Evolutionary conservation across 2,113 vertebrate genomes (phyloP).

Genomic region (Zapus hudsonius): DNA sequence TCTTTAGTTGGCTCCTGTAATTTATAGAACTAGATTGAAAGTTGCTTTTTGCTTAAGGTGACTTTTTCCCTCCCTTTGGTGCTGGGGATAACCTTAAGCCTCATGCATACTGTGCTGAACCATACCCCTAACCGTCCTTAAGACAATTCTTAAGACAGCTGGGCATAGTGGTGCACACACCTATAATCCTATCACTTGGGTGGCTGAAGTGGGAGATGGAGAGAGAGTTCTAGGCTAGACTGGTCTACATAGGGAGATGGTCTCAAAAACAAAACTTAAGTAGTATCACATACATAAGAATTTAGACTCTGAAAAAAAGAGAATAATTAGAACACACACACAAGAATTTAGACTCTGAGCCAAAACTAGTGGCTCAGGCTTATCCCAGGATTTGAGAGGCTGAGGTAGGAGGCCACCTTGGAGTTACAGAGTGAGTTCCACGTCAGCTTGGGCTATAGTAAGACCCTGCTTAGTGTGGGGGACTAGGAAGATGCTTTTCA

Average conservation of each 20-base stretch:
- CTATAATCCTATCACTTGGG: background rate
- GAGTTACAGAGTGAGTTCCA: too few species aligned
- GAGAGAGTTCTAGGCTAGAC: background rate
- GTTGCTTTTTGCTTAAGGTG: background rate
- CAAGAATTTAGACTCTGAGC: background rate
- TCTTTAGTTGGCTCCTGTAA: slow-evolving; percentile 63
- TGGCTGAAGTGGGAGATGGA: background rate
- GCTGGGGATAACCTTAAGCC: background rate
- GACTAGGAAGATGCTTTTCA: too few species aligned
- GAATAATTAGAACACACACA: too few species aligned
- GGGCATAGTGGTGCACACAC: background rate
- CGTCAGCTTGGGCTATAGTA: too few species aligned
- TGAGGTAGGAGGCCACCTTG: too few species aligned
- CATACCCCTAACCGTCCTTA: background rate
- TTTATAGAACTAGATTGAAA: slow-evolving; percentile 62
- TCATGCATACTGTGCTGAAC: background rate
- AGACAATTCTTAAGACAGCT: background rate
- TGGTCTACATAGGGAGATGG: background rate
- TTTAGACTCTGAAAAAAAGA: too few species aligned
- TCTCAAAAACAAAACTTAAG: background rate
- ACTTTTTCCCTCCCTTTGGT: background rate
- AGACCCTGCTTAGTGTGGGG: too few species aligned
- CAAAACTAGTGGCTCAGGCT: too few species aligned
- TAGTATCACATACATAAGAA: background rate
- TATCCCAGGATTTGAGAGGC: too few species aligned